A percentile compares a stretch with the other conserved stretches of the same genome.
Conservation (phyloP, 1,140 invertebrate genomes). For the Calosoma granatense region DNA sequence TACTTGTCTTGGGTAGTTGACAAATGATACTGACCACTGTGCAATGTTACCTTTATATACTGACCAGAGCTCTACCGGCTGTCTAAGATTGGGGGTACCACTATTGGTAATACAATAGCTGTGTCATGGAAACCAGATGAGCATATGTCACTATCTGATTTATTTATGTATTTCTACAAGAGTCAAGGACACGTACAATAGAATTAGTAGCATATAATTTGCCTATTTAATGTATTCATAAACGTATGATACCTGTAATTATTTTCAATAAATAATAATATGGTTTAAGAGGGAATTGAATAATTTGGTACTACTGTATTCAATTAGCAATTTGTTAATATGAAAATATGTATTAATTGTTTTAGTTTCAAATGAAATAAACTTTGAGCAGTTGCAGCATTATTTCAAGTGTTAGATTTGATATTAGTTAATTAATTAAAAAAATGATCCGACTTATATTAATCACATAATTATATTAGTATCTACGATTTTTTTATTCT, state of each 20-base stretch:
- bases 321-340: neutral
- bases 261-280: neutral
- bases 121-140: neutral
- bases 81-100: neutral
- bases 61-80: neutral
- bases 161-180: neutral
- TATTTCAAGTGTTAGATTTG: neutral
- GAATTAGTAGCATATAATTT: too few species aligned
- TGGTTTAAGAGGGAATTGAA: neutral
- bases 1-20: slow-evolving; percentile 11
- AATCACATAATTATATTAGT: too few species aligned
- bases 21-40: neutral
- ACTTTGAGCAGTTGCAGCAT: neutral
- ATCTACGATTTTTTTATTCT: neutral
- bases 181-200: neutral
- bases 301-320: neutral
- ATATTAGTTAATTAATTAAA: neutral
- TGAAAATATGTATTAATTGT: neutral
- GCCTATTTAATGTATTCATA: neutral
- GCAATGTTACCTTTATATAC: too few species aligned
- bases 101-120: neutral
- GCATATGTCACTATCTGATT: neutral
- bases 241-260: neutral
- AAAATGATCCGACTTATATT: neutral
- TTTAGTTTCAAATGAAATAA: neutral